Percentiles rank a stretch among this genome's conserved stretches.
phyloP scores from a whole-genome alignment of 2,113 vertebrate species.

The Leptobrachium leishanense region DNA sequence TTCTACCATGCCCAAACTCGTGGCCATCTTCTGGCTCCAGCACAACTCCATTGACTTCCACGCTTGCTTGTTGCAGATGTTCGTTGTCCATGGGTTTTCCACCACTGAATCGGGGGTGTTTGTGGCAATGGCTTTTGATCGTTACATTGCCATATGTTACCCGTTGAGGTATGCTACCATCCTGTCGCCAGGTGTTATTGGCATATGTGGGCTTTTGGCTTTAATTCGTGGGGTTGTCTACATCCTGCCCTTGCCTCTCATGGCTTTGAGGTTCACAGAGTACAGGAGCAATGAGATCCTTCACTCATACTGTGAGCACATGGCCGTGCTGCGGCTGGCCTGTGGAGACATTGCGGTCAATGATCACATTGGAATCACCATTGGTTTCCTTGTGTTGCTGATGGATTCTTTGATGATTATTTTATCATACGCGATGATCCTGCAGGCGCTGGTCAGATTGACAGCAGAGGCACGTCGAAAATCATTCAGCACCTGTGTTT shows the following conservation, averaged over 20 bases:
- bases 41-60: constrained; percentile 15
- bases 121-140: constrained; percentile 42
- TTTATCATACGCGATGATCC: constrained; percentile 31
- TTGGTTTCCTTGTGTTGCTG: constrained; percentile 24
- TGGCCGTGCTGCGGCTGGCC: constrained; percentile 37
- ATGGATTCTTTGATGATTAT: constrained; percentile 28
- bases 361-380: constrained; percentile 19
- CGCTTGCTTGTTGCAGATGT: constrained; percentile 43
- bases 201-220: not conserved
- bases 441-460: constrained; percentile 23
- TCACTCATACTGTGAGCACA: constrained; percentile 43
- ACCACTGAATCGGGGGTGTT: constrained; percentile 31
- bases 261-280: not conserved
- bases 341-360: constrained; percentile 24
- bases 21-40: constrained; percentile 34
- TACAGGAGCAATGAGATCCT: constrained; percentile 23
- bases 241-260: constrained; percentile 20
- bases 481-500: constrained; percentile 28
- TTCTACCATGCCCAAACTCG: constrained; percentile 34
- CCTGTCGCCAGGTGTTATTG: constrained; percentile 2
- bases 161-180: constrained; percentile 28
- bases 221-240: constrained; percentile 17
- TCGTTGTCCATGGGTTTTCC: constrained; percentile 33
- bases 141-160: constrained; percentile 41
- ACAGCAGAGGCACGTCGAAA: constrained; percentile 5